Percentiles rank a stretch among this genome's conserved stretches.
These are phyloP conservation scores for Ashinkailepas kermadecensis DNA, from an alignment of 2,888 invertebrate species.

Conservation along the genomic window DNA sequence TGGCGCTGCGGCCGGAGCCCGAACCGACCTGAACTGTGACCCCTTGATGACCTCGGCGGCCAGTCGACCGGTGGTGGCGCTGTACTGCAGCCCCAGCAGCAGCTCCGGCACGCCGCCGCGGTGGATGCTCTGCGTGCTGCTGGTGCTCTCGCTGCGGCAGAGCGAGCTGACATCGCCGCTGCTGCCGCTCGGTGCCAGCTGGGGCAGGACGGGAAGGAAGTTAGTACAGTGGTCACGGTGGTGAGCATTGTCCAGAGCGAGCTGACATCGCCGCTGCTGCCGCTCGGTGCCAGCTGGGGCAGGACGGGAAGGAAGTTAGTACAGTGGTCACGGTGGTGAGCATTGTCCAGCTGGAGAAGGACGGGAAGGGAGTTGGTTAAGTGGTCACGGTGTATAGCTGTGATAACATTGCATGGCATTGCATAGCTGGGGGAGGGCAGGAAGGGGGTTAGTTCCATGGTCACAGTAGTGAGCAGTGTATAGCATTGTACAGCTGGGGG, in stretches of 20 bases:
- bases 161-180: constrained; percentile 51
- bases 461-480: too few species aligned
- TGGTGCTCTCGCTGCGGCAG: constrained; percentile 85
- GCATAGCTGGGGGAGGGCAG: too few species aligned
- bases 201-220: neutral
- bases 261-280: constrained; percentile 37
- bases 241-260: constrained; percentile 49
- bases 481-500: too few species aligned
- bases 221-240: too few species aligned
- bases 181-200: neutral
- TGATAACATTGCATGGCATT: too few species aligned
- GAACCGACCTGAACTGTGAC: constrained; percentile 55
- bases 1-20: too few species aligned
- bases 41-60: constrained; percentile 81
- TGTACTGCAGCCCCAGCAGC: constrained; percentile 80
- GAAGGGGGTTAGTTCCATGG: too few species aligned
- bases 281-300: neutral
- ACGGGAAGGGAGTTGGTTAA: too few species aligned
- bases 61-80: constrained; percentile 86
- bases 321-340: too few species aligned
- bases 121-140: constrained; percentile 74
- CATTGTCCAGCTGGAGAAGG: neutral
- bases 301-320: neutral
- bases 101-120: constrained; percentile 84
- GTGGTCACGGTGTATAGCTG: too few species aligned